These are phyloP conservation scores for Chiridota heheva DNA, from an alignment of 35 echinoderm and acorn worm species.

Conservation along the genomic window DNA sequence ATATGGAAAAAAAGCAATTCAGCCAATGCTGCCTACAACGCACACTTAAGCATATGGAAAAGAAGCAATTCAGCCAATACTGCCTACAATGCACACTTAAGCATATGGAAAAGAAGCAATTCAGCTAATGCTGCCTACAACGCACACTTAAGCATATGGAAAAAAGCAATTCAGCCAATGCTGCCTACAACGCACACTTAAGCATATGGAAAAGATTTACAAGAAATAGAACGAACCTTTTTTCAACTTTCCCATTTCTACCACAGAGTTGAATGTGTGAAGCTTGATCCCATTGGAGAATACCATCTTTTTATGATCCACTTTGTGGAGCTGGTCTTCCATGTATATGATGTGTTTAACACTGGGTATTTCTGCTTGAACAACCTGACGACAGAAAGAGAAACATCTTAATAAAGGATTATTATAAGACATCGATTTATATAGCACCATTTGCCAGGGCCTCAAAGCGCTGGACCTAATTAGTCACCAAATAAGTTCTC, in stretches of 20 bases:
- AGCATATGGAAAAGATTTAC: neutral
- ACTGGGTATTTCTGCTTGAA: constrained; percentile 72
- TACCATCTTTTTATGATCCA: constrained; percentile 8
- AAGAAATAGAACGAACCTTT: constrained; percentile 33
- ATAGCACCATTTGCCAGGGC: too few relatives aligned
- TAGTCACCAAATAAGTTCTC: too few relatives aligned
- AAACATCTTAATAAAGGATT: constrained; percentile 24
- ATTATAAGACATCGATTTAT: neutral
- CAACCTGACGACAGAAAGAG: constrained; percentile 55
- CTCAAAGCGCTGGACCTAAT: too few relatives aligned
- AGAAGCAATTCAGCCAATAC: too few relatives aligned
- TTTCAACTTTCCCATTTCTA: constrained; percentile 41
- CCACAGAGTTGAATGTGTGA: constrained; percentile 57
- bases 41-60: too few relatives aligned
- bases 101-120: too few relatives aligned
- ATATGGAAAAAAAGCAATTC: too few relatives aligned
- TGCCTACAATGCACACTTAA: too few relatives aligned
- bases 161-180: neutral
- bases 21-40: too few relatives aligned
- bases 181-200: too few relatives aligned
- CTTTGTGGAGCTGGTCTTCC: constrained; percentile 62
- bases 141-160: neutral
- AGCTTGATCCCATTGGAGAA: constrained; percentile 62
- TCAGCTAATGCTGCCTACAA: too few relatives aligned
- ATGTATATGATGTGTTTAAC: constrained; percentile 77